These are phyloP conservation scores for Philereme transversata DNA, from an alignment of 2,888 invertebrate genomes.

Conservation along the genomic window DNA sequence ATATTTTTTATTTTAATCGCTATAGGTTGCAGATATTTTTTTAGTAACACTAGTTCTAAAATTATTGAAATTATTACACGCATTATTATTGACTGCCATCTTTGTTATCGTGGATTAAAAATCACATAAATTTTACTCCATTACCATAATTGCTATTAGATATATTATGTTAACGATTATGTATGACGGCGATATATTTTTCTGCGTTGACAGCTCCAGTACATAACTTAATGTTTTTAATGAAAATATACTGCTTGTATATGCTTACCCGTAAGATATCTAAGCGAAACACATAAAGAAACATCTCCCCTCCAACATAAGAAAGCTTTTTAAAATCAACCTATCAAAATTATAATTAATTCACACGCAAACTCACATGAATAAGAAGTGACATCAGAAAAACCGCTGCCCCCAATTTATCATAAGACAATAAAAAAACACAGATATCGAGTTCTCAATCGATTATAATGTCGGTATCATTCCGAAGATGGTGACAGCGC, in stretches of 20 bases:
- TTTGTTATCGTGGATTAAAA: constrained; percentile 48
- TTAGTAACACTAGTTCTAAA: neutral
- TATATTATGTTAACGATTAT: constrained; percentile 51
- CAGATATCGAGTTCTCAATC: constrained; percentile 50
- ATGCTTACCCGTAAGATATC: constrained; percentile 19
- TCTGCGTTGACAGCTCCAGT: constrained; percentile 45
- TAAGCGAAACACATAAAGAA: constrained; percentile 10
- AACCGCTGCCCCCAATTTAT: constrained; percentile 36
- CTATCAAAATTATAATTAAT: constrained; percentile 20
- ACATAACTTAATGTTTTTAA: constrained; percentile 40
- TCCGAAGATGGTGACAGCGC: constrained; percentile 65
- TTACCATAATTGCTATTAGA: constrained; percentile 50
- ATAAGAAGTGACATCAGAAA: constrained; percentile 32
- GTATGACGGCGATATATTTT: constrained; percentile 45
- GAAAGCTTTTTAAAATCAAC: neutral
- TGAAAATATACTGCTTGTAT: constrained; percentile 43
- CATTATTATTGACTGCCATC: constrained; percentile 38
- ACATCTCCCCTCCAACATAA: neutral
- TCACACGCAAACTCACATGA: constrained; percentile 22
- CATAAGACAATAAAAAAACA: constrained; percentile 36
- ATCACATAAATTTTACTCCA: constrained; percentile 50
- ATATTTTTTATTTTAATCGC: neutral
- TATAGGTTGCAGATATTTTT: neutral
- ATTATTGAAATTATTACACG: constrained; percentile 5
- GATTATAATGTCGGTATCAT: constrained; percentile 54